These are phyloP conservation scores for Drosophila pseudoananassae DNA, from an alignment of 1,140 invertebrate species.

Conservation along the genomic window DNA sequence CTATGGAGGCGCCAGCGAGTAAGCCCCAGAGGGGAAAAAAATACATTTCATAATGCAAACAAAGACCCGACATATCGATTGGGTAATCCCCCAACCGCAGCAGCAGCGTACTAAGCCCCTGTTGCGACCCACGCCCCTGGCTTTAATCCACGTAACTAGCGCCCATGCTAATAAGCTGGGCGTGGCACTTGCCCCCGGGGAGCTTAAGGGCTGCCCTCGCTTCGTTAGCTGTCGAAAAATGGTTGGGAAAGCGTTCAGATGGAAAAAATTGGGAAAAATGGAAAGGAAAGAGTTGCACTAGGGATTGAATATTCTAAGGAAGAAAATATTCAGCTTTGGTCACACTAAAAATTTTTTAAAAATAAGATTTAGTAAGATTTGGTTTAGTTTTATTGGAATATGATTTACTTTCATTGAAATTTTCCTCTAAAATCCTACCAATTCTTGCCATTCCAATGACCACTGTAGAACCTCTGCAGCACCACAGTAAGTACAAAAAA, in stretches of 20 bases:
- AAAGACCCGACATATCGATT: conserved; percentile 41
- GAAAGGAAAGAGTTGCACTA: background rate
- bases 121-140: background rate
- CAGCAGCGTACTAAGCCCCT: background rate
- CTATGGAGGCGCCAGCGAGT: background rate
- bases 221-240: conserved; percentile 54
- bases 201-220: conserved; percentile 24
- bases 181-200: conserved; percentile 36
- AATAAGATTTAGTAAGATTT: too few species aligned
- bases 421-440: background rate
- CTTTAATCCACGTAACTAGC: conserved; percentile 31
- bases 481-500: background rate
- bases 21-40: background rate
- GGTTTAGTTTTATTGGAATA: too few species aligned
- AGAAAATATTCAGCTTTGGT: background rate
- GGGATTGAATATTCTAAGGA: background rate
- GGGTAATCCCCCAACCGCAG: conserved; percentile 12
- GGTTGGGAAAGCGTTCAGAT: conserved; percentile 15
- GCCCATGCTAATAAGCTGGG: conserved; percentile 54
- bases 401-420: too few species aligned
- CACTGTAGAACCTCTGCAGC: background rate
- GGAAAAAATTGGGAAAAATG: conserved; percentile 3
- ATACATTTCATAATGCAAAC: conserved; percentile 32
- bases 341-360: too few species aligned
- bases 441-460: background rate